Evolutionary conservation across 1,140 invertebrate species (phyloP).

Genomic region (Tribolium castaneum): DNA sequence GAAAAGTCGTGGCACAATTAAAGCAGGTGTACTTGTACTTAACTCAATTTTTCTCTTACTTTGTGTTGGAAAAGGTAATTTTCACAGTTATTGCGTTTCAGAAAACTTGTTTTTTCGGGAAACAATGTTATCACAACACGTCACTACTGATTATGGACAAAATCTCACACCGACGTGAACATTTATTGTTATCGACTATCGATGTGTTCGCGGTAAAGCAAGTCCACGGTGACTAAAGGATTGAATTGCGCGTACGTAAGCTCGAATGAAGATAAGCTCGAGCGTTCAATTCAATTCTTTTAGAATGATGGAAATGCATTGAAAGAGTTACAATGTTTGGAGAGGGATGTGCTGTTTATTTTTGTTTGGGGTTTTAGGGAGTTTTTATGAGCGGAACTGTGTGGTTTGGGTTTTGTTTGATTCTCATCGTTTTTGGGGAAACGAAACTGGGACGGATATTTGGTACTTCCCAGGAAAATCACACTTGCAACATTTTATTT

Average conservation of each 20-base stretch:
- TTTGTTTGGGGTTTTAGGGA: background rate
- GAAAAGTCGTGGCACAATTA: conserved; percentile 5
- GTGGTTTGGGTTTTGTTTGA: background rate
- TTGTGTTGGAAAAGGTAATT: background rate
- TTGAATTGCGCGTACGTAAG: conserved; percentile 20
- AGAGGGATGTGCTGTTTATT: background rate
- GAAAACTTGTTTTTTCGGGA: background rate
- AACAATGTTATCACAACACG: background rate
- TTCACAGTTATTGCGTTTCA: background rate
- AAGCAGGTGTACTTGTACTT: background rate
- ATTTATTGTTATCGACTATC: conserved; percentile 29
- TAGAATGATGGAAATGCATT: background rate
- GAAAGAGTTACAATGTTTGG: background rate
- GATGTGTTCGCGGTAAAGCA: conserved; percentile 21
- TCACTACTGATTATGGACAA: background rate
- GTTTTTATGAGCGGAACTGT: background rate
- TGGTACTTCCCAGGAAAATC: no score
- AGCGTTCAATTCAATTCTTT: background rate
- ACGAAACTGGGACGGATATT: no score
- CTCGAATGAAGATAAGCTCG: background rate
- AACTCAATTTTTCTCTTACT: background rate
- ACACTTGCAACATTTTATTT: no score
- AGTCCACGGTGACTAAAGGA: background rate
- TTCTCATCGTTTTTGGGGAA: no score
- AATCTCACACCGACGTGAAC: conserved; percentile 15